A percentile compares a stretch with the other conserved stretches of the same genome.
Conservation (phyloP, 2,888 invertebrate genomes). For the Microctonus aethiopoides region DNA sequence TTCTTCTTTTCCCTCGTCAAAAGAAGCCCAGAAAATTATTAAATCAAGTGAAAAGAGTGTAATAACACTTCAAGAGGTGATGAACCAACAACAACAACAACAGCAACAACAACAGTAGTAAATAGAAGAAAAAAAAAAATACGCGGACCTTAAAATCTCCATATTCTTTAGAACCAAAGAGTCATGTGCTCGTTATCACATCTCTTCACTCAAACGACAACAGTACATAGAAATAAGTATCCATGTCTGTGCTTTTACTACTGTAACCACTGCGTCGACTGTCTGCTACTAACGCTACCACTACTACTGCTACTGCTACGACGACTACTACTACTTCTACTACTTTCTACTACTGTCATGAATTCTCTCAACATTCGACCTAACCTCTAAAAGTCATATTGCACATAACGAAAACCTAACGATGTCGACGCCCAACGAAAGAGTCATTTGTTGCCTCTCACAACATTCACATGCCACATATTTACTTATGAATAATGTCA, state of each 20-base stretch:
- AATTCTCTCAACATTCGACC: not conserved
- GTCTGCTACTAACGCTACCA: not conserved
- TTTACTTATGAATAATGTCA: not conserved
- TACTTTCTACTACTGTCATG: not conserved
- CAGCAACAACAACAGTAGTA: not conserved
- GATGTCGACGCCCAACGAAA: slow-evolving; percentile 3
- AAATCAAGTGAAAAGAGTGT: not conserved
- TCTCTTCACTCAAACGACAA: slow-evolving; percentile 16
- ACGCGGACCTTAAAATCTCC: not conserved
- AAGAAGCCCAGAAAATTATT: not conserved
- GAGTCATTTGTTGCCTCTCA: not conserved
- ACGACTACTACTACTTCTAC: too few relatives aligned
- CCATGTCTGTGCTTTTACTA: not conserved
- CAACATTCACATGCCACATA: not conserved
- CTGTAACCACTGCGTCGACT: not conserved
- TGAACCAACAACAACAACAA: not conserved
- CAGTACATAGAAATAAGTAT: not conserved
- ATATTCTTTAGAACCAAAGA: not conserved
- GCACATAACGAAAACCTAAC: not conserved
- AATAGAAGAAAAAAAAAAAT: not conserved
- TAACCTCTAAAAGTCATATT: not conserved
- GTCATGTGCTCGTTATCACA: slow-evolving; percentile 23
- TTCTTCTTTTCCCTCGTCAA: not conserved
- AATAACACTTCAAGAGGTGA: not conserved
- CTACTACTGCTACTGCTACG: not conserved